These are phyloP conservation scores for Arrhopalites spinosus DNA, from an alignment of 2,888 invertebrate species.

Conservation along the genomic window DNA sequence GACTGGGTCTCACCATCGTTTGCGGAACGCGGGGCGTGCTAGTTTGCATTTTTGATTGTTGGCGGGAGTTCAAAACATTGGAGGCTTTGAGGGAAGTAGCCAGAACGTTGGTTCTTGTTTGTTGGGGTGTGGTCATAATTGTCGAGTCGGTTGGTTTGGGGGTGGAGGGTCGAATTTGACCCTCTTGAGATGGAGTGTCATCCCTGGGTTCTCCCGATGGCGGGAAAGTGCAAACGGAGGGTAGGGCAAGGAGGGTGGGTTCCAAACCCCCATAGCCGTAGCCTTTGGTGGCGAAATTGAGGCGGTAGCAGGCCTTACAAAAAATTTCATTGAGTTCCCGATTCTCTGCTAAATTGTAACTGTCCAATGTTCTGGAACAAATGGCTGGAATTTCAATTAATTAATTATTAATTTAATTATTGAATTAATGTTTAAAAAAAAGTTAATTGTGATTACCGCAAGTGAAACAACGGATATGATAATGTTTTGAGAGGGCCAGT, in stretches of 20 bases:
- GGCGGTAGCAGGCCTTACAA: slow-evolving; percentile 42
- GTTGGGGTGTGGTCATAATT: too few species aligned
- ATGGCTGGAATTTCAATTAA: slow-evolving; percentile 34
- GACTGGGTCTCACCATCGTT: too few species aligned
- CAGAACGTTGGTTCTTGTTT: too few species aligned
- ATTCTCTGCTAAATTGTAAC: slow-evolving; percentile 38
- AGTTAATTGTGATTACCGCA: slow-evolving; percentile 39
- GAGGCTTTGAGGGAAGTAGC: too few species aligned
- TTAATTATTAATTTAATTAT: not conserved
- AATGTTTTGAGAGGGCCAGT: slow-evolving; percentile 40
- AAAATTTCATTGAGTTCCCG: slow-evolving; percentile 43
- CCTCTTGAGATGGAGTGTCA: not conserved
- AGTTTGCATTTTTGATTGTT: too few species aligned
- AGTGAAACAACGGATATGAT: slow-evolving; percentile 47
- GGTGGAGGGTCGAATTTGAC: too few species aligned
- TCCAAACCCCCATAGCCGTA: slow-evolving; percentile 44
- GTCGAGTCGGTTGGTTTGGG: too few species aligned
- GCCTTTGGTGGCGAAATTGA: slow-evolving; percentile 39
- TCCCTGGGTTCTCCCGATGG: not conserved
- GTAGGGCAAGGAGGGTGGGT: slow-evolving; percentile 19
- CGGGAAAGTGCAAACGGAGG: not conserved
- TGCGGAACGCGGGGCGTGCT: too few species aligned
- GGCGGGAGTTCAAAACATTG: too few species aligned
- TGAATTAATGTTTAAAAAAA: not conserved
- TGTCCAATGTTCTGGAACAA: slow-evolving; percentile 43